phyloP scores from a whole-genome alignment of 2,797 vertebrate genomes.

The Protonibea diacanthus region DNA sequence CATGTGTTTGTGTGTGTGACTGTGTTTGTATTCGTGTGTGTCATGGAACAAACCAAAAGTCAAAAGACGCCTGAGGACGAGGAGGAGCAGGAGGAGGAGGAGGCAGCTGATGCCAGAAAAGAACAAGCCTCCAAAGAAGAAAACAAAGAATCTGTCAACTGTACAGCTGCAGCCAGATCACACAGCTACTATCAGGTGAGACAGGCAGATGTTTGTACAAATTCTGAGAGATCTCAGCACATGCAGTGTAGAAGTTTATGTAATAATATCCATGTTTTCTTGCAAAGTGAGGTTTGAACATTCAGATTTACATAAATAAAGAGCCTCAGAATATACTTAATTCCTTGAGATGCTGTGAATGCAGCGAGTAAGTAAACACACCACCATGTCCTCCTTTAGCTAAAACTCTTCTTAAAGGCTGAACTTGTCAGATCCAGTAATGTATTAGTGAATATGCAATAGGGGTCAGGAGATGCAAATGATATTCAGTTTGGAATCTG shows the following conservation, averaged over 20 bases:
- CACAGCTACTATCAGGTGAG: conserved; percentile 32
- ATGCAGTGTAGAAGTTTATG: background rate
- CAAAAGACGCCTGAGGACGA: conserved; percentile 58
- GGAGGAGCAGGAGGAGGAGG: conserved; percentile 19
- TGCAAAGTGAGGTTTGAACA: background rate
- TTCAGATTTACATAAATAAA: background rate
- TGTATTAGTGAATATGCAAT: conserved; percentile 6
- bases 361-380: conserved; percentile 8
- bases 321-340: background rate
- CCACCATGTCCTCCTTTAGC: background rate
- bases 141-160: conserved; percentile 23
- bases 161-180: conserved; percentile 23
- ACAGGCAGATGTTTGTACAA: background rate
- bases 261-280: background rate
- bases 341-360: conserved; percentile 10
- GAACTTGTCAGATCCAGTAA: background rate
- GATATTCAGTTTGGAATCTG: conserved; percentile 11
- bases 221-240: background rate
- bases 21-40: conserved; percentile 17
- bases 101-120: conserved; percentile 59
- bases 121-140: conserved; percentile 27
- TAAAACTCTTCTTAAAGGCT: conserved; percentile 8
- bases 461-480: conserved; percentile 20
- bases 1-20: conserved; percentile 6
- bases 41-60: conserved; percentile 53